Conservation (phyloP, 1,140 invertebrate genomes). For the Diorhabda carinulata region DNA sequence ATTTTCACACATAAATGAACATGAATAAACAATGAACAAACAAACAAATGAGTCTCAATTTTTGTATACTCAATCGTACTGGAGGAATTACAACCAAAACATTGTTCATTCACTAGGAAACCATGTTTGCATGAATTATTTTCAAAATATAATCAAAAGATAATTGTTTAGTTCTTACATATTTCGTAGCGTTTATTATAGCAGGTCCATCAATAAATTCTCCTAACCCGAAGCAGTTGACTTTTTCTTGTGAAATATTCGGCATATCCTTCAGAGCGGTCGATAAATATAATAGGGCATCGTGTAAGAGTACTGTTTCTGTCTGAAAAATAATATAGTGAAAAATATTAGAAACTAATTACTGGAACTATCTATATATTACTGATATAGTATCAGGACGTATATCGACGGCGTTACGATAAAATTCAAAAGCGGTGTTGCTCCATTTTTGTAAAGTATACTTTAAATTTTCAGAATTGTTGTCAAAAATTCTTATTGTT, state of each 20-base stretch:
- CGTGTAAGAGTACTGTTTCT: constrained; percentile 13
- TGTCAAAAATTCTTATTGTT: constrained; percentile 66
- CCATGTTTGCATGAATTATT: too few relatives aligned
- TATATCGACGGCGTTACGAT: background rate
- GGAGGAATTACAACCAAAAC: too few relatives aligned
- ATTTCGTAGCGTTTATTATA: constrained; percentile 2
- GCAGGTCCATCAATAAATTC: background rate
- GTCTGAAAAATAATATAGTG: constrained; percentile 5
- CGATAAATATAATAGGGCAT: constrained; percentile 10
- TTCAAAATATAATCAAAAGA: too few relatives aligned
- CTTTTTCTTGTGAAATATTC: background rate
- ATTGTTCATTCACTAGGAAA: too few relatives aligned
- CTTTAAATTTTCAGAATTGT: constrained; percentile 46
- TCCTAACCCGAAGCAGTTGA: background rate
- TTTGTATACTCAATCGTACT: too few relatives aligned
- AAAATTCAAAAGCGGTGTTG: background rate
- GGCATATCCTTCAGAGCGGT: constrained; percentile 5
- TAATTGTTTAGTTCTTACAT: background rate
- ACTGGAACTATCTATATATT: background rate
- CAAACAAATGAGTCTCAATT: too few relatives aligned
- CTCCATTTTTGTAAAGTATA: constrained; percentile 46
- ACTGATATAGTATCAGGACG: constrained; percentile 4
- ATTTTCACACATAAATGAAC: too few relatives aligned
- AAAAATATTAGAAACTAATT: background rate
- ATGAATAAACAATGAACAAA: too few relatives aligned